These are phyloP conservation scores for Drosophila burlai DNA, from an alignment of 1,140 invertebrate genomes.

Conservation along the genomic window DNA sequence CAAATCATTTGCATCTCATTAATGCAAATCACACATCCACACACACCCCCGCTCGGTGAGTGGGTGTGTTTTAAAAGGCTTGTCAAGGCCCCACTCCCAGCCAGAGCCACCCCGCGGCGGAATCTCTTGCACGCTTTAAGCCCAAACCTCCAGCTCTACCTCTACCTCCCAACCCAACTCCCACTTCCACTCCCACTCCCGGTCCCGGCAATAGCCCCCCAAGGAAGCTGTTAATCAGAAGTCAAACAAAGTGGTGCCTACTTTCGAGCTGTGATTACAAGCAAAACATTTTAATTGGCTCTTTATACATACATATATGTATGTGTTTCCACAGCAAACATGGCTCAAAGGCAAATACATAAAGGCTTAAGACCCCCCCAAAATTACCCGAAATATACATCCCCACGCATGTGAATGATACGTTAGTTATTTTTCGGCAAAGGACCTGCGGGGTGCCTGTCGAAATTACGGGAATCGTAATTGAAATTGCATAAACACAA, in stretches of 20 bases:
- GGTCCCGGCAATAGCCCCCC: constrained; percentile 3
- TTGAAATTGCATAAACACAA: constrained; percentile 22
- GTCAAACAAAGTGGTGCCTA: constrained; percentile 72
- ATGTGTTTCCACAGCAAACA: constrained; percentile 26
- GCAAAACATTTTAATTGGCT: constrained; percentile 52
- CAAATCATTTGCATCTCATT: constrained; percentile 80
- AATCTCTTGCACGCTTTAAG: constrained; percentile 7
- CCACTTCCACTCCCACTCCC: neutral
- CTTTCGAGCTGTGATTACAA: constrained; percentile 66
- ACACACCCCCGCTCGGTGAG: neutral
- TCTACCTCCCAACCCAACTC: no score
- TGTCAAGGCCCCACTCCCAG: constrained; percentile 39
- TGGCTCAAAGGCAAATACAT: constrained; percentile 13
- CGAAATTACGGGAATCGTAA: constrained; percentile 3
- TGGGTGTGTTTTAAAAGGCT: constrained; percentile 62
- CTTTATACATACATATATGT: constrained; percentile 24
- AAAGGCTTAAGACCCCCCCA: neutral
- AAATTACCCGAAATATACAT: neutral
- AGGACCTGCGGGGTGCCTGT: neutral
- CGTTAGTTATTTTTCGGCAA: neutral
- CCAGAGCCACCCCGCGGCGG: constrained; percentile 20
- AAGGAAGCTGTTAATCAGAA: constrained; percentile 69
- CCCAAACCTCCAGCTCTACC: neutral
- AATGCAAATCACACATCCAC: constrained; percentile 64
- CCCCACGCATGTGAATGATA: neutral